Evolutionary conservation across 2,888 invertebrate species (phyloP), one percentile per base, ranked within the genome.

Genomic region (Anoncus sp.): DNA sequence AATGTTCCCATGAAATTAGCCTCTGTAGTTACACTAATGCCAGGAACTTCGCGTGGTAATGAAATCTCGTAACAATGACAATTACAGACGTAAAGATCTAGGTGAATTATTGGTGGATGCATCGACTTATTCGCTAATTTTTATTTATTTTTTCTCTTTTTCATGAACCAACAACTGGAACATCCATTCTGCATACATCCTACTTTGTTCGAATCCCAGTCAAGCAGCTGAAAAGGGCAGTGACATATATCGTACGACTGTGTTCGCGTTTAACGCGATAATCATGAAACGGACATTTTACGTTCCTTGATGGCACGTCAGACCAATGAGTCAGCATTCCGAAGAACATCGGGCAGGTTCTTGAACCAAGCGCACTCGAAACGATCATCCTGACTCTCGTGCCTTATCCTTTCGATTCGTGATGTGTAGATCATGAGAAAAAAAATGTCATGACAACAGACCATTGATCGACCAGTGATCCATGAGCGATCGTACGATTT

Each of bases 271-370:
- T 10, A 60, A 57, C 45, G 53, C 38, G 57, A 43, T 3, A 18
- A 38, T 55, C 45, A 38, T 18, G 38, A 18, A 53, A 16, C 40
- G 20, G 14, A 7, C 10, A 53, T 62, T 45, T 18, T 3, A 40
- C 10, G 16, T 51, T 20, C 27, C 22, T 51, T 20, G 43, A 59
- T 38, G n/a, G 12, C 38, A 35, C 31, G 51, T 80, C 49, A 81
- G 6, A 81, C 77, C 35, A n/a, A n/a, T n/a, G 77, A 73, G 60
- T 79, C 72, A 47, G 81, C 60, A 40, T 80, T 66, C 22, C 75
- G 75, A 57, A 83, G 62, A 70, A 79, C 57, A 75, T 83, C 82
- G 22, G 82, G 81, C 18, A 79, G 62, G 45, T 79, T 82, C 20
- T 76, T 40, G 67, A 77, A 82, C 66, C 65, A 73, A 9, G 59